A percentile compares a stretch with the other conserved stretches of the same genome.
Conservation (phyloP, 2,113 vertebrate genomes). For the Arenaria interpres region DNA sequence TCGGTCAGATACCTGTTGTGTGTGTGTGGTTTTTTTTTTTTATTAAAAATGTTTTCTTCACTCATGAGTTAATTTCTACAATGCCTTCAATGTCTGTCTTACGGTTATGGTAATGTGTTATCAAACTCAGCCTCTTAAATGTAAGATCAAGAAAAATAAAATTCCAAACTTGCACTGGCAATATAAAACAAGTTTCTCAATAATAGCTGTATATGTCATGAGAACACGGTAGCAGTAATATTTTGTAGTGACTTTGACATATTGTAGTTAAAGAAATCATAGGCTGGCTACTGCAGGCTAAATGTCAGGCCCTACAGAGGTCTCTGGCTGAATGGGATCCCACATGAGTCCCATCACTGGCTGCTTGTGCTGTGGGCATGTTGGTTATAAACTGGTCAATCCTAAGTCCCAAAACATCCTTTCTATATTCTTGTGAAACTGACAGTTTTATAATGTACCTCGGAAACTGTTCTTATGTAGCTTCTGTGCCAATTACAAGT, state of each 20-base stretch:
- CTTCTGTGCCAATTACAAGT: background rate
- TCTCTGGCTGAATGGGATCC: background rate
- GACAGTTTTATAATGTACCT: background rate
- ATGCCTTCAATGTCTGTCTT: background rate
- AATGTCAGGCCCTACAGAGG: background rate
- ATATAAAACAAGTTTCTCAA: conserved; percentile 13
- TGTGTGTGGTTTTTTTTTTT: background rate
- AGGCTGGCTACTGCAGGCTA: background rate
- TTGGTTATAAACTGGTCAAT: background rate
- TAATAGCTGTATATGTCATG: background rate
- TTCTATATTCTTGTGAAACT: background rate
- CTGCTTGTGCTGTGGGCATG: background rate
- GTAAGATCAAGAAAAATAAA: conserved; percentile 61
- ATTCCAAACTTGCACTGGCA: conserved; percentile 42
- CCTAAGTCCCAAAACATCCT: background rate
- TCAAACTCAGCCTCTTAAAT: background rate
- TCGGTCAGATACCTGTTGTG: conserved; percentile 8
- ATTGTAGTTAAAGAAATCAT: background rate
- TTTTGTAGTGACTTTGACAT: background rate
- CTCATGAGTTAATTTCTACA: background rate
- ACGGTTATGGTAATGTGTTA: conserved; percentile 9
- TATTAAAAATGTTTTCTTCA: conserved; percentile 14
- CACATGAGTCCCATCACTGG: background rate
- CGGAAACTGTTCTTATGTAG: background rate
- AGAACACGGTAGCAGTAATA: background rate